Base-by-base conservation (phyloP, 1,140 invertebrate genomes). In the Dufourea novaeangliae region DNA sequence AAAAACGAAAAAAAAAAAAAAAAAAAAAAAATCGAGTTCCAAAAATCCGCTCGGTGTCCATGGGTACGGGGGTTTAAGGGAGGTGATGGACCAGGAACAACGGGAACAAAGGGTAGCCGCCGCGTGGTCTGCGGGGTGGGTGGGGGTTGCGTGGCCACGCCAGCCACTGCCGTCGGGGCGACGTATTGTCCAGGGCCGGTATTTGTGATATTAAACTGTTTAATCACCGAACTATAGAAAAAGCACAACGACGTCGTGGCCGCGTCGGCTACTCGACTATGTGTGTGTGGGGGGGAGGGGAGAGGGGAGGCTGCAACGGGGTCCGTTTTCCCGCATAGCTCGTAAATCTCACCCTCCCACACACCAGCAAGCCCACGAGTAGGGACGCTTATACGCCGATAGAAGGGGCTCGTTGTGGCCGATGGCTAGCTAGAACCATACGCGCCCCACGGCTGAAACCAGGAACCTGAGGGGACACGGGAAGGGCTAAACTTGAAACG, bases 131-230 rank as follows among this genome's bases (percentile, higher is more conserved):
- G n/a, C n/a, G n/a, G n/a, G n/a, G n/a, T n/a, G n/a, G n/a, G n/a
- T n/a, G n/a, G 5, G 44, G 37, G 69, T 46, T 46, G 46, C 22
- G n/a, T 12, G 37, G 64, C 22, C 64, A 59, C 37, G 11, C 52
- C 29, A 57, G 4, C 52, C 63, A 4, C 41, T 12, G 32, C n/a
- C 25, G 1, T 39, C 59, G 44, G 25, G 37, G 29, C 52, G 54
- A 69, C 56, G 76, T 82, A 87, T 87, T 87, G 84, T 85, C 70
- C 77, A 50, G 68, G n/a, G 63, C 59, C 69, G 73, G 80, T 87
- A 87, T 85, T 87, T 87, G 86, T 81, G 86, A 87, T 87, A 87
- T 87, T 87, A 87, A 87, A 87, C 86, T 86, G 86, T 87, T 87
- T 87, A 87, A 87, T 87, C 86, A 87, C 86, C 80, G 54, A 83